Evolutionary conservation across 2,888 invertebrate species (phyloP), one percentile per base, ranked within the genome.

Genomic region (Ophion obscuratus): DNA sequence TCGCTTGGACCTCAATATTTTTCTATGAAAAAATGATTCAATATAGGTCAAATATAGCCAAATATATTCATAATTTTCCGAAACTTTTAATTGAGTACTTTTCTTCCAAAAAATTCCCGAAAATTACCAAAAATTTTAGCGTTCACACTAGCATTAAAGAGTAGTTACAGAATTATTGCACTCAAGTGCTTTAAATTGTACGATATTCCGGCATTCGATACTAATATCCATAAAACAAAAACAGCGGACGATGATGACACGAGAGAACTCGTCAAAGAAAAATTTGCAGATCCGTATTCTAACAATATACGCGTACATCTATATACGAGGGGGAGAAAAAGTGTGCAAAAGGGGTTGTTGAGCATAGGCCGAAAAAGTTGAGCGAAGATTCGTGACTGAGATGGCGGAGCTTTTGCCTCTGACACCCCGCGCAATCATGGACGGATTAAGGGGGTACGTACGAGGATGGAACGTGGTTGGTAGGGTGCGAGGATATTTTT

Each of bases 371-470:
- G 85, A 78, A 83, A 88, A 82, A 85, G 78, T 80, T 62, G 68
- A 83, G 87, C 78, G 86, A 80, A 86, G 76, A 84, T 88, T 87
- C 87, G 84, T 85, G 87, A 80, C 20, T 80, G 86, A 84, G 85
- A 78, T 80, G 88, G 78, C 73, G 76, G 80, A 77, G 81, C 11
- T 86, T 31, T 31, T 47, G 83, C 62, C 84, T 83, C 80, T 79
- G 86, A 84, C 83, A 88, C 88, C 89, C 88, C 89, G 88, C 89
- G 91, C 92, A 93, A 93, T 93, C 93, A 93, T 93, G 90, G 91
- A 78, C 88, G 93, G 93, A 93, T 93, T 93, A 93, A 89, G 89
- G 90, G 87, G 89, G 89, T 90, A 90, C 90, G 92, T 92, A 91
- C 90, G 89, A 92, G 90, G 90, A 91, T 77, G 84, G 68, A 66